Percentiles rank a stretch among this genome's conserved stretches.
These are phyloP conservation scores for Hystrix cristata DNA, from an alignment of 2,113 vertebrate species.

Conservation along the genomic window DNA sequence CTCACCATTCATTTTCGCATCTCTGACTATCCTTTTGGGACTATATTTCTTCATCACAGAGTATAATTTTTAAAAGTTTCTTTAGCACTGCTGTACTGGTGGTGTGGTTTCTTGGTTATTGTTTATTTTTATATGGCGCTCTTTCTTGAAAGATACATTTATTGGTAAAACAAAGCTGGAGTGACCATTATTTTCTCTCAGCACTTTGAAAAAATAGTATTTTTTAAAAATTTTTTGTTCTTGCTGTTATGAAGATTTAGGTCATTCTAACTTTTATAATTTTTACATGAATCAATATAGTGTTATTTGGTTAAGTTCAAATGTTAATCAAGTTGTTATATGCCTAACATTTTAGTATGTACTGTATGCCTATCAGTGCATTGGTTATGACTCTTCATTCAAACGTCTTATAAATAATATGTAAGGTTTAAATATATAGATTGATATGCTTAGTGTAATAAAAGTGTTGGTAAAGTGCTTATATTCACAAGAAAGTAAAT, in stretches of 20 bases:
- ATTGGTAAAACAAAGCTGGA: not conserved
- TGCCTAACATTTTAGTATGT: not conserved
- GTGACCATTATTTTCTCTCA: not conserved
- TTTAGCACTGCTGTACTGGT: not conserved
- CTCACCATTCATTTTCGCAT: not conserved
- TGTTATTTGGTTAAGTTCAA: not conserved
- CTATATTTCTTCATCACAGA: not conserved
- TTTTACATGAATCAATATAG: not conserved
- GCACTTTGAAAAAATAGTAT: not conserved
- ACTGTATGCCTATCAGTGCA: not conserved
- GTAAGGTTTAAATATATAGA: not conserved
- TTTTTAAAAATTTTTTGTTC: not conserved
- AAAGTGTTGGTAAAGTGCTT: not conserved
- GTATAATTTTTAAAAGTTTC: not conserved
- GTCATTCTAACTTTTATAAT: not conserved
- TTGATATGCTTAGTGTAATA: not conserved
- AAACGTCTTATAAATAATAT: constrained; percentile 4
- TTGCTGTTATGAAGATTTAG: not conserved
- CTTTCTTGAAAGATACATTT: not conserved
- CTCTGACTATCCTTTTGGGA: not conserved
- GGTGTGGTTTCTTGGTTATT: not conserved
- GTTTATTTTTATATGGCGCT: not conserved
- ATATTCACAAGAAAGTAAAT: not conserved
- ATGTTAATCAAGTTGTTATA: not conserved
- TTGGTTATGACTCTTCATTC: not conserved